Evolutionary conservation across 2,797 vertebrate species (phyloP), one percentile per base, ranked within the genome.

Genomic region (Neoniphon sammara): DNA sequence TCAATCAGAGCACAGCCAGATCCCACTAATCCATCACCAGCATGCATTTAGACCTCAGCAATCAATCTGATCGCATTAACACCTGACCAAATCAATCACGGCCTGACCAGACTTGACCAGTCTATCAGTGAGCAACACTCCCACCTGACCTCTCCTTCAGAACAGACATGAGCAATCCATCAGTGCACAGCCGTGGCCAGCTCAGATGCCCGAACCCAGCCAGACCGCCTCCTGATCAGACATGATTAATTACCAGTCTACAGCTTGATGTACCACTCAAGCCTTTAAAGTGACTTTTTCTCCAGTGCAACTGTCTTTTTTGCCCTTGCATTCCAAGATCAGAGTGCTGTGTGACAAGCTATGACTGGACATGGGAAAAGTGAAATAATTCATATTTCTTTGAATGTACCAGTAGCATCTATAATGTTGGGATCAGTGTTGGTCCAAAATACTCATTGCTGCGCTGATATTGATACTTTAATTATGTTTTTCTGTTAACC

Each of bases 71-170:
- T 81, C 70, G 46, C 78, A 68, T 77, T 63, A 68, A 74, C 83
- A 88, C 66, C 85, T 89, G 82, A 80, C 78, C 14, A 12, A 7
- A 77, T 85, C 80, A 69, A 47, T 90, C 85, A 64, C 56, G 68
- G 70, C 64, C 27, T n/a, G 52, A 34, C 27, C 72, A 66, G 21
- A 62, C 61, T 55, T 66, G 60, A 80, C 70, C 79, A 73, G 66
- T 74, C 57, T 66, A 68, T 82, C 82, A 75, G 70, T 21, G 15
- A 77, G 62, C 47, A 53, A 9, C 68, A 20, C 53, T 60, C 39
- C 49, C 72, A 60, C 70, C 70, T 79, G 80, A 89, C 68, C 77
- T 70, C 10, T 59, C 52, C 76, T 34, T 72, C 72, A 78, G 18
- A 52, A 30, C 64, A 64, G 70, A 78, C 76, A 71, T 3, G 34